A percentile compares a stretch with the other conserved stretches of the same genome.
Evolutionary conservation across 2,888 invertebrate species (phyloP).

Genomic region (Drosophila testacea): DNA sequence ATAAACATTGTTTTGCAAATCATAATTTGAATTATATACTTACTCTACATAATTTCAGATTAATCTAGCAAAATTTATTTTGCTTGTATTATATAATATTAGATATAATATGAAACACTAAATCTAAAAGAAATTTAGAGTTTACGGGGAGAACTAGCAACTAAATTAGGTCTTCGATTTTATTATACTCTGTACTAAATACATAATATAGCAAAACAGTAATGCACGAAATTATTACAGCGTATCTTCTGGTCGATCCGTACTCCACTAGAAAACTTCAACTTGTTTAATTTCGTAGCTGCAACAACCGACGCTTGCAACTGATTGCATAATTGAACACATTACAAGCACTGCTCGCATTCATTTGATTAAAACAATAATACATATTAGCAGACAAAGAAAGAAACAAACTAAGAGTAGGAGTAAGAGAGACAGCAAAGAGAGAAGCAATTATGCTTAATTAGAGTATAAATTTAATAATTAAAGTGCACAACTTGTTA

Average conservation of each 20-base stretch:
- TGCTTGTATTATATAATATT: no score
- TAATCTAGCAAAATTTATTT: no score
- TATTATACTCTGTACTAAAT: no score
- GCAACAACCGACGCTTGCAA: constrained; percentile 45
- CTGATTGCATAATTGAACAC: constrained; percentile 56
- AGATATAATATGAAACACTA: no score
- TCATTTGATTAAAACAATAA: constrained; percentile 62
- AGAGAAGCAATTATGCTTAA: constrained; percentile 53
- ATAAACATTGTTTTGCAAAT: no score
- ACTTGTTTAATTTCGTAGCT: constrained; percentile 27
- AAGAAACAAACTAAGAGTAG: not conserved
- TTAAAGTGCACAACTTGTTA: constrained; percentile 50
- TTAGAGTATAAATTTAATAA: constrained; percentile 66
- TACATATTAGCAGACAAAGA: not conserved
- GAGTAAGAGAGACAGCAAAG: constrained; percentile 1
- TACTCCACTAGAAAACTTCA: not conserved
- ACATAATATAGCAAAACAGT: no score
- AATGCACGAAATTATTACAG: constrained; percentile 1
- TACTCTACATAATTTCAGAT: no score
- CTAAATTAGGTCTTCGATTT: no score
- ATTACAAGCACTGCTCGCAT: constrained; percentile 27
- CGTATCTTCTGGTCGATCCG: constrained; percentile 7
- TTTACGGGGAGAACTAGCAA: no score
- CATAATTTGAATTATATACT: no score
- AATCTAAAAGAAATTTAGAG: no score